A percentile compares a stretch with the other conserved stretches of the same genome.
Conservation (phyloP, 2,797 vertebrate genomes). For the Bucorvus abyssinicus region DNA sequence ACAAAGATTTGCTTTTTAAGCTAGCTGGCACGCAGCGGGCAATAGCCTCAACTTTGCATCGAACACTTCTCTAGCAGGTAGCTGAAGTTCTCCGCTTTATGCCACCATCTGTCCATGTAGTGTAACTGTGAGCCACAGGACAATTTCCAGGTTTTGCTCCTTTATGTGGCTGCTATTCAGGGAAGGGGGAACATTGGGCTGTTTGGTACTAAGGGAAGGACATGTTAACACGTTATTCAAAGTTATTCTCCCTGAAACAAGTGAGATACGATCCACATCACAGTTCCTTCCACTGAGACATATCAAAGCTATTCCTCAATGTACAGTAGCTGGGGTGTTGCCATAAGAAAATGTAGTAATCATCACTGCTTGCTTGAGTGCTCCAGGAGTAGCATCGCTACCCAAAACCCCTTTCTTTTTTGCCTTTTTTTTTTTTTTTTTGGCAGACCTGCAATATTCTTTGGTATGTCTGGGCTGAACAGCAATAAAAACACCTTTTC, state of each 20-base stretch:
- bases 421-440: not conserved
- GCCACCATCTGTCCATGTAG: not conserved
- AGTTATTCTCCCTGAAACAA: not conserved
- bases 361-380: not conserved
- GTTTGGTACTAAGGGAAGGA: not conserved
- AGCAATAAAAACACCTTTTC: not conserved
- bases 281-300: not conserved
- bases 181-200: not conserved
- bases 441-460: not conserved
- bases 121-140: fast-evolving
- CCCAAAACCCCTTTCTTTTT: not conserved
- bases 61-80: not conserved
- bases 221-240: not conserved
- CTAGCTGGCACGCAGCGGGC: not conserved
- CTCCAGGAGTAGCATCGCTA: not conserved
- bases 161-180: not conserved
- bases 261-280: not conserved
- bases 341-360: not conserved
- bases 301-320: not conserved
- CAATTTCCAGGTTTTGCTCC: not conserved
- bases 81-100: not conserved
- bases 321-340: not conserved
- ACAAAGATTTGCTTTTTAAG: not conserved
- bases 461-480: not conserved
- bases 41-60: not conserved